Evolutionary conservation across 2,113 vertebrate genomes (phyloP).

Genomic region (Myiopsitta monachus): DNA sequence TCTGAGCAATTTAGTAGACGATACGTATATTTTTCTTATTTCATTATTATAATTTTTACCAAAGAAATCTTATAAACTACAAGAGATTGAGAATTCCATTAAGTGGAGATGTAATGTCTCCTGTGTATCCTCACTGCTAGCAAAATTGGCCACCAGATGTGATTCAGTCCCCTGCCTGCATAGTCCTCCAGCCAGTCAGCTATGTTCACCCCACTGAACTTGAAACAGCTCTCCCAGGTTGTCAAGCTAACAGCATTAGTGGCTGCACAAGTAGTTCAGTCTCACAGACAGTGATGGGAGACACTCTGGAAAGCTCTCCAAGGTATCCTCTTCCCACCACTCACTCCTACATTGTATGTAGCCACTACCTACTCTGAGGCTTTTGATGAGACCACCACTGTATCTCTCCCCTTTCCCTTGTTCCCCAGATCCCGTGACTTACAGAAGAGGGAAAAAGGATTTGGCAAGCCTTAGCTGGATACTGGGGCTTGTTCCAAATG

Average conservation of each 20-base stretch:
- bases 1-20: background rate
- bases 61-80: background rate
- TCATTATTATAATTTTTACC: background rate
- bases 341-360: background rate
- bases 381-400: accelerated
- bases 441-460: background rate
- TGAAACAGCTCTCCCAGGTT: background rate
- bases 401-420: background rate
- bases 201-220: background rate
- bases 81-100: background rate
- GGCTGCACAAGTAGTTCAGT: background rate
- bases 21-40: background rate
- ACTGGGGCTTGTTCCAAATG: background rate
- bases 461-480: background rate
- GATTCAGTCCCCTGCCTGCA: background rate
- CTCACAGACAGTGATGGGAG: background rate
- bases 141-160: background rate
- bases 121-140: background rate
- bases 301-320: background rate
- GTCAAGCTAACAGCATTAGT: background rate
- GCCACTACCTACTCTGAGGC: background rate
- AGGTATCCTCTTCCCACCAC: background rate
- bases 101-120: background rate
- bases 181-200: background rate
- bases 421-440: background rate